Evolutionary conservation across 2,113 vertebrate genomes (phyloP), one percentile per base, ranked within the genome.

Genomic region (Dasyornis broadbenti): DNA sequence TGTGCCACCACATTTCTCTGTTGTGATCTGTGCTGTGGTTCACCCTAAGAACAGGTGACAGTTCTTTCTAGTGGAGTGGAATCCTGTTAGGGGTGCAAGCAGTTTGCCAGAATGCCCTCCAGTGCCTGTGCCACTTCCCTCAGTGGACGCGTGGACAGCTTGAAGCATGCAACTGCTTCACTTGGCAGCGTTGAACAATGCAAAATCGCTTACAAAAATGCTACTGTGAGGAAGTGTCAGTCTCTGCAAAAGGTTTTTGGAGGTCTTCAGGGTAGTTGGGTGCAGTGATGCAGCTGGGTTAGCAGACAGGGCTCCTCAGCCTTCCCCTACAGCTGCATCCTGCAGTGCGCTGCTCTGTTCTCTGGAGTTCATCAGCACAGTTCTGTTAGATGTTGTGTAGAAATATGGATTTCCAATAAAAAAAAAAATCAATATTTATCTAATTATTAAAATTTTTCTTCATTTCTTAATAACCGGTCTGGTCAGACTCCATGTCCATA

Each of bases 121-220:
- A 24, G 52, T 1, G 8, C 42, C 50, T 31, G 6, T 15, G 8
- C 42, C 0, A 1, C 49, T 88, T 70, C 40, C 23, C 30, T 80
- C 1, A 1, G 24, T 28, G 75, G 40, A 6, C 76, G 13, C 6
- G 2, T 12, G 47, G 53, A 27, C 72, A 63, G 56, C 50, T 85
- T 49, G 63, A 90, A 31, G 59, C 53, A 3, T 2, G 3, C 0
- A 0, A 6, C 81, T n/a, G 52, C 56, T 70, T 70, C 2, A 0
- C 27, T 83, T 50, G 54, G 64, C 82, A 86, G 44, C 3, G 0
- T 6, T 23, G 42, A 42, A 18, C 2, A 2, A 7, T 39, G 23
- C 21, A 31, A 31, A 66, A n/a, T 39, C 3, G 3, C 24, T 13
- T 78, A 45, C 14, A 64, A 3, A 86, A 78, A 27, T 20, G 77